Evolutionary conservation across 2,797 vertebrate genomes (phyloP).

Genomic region (Leptatherina wallacei): DNA sequence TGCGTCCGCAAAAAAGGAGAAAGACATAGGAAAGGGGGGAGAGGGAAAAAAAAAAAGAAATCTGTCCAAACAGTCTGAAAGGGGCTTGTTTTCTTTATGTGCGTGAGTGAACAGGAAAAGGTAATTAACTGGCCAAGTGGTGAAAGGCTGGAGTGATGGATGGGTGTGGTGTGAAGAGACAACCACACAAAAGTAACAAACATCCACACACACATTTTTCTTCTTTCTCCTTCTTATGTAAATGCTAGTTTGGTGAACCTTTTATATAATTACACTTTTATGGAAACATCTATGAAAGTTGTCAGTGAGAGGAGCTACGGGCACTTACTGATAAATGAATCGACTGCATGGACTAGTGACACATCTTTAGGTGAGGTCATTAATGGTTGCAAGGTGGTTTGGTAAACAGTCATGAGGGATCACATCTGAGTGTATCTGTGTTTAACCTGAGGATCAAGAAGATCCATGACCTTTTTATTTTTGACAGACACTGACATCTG

Average conservation of each 20-base stretch:
- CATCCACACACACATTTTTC: conserved; percentile 14
- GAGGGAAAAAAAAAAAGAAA: conserved; percentile 46
- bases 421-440: conserved; percentile 55
- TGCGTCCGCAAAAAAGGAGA: conserved; percentile 27
- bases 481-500: conserved; percentile 63
- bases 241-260: conserved; percentile 32
- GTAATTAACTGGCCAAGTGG: conserved; percentile 81
- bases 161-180: conserved; percentile 69
- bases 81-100: conserved; percentile 82
- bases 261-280: conserved; percentile 44
- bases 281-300: conserved; percentile 22
- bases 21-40: conserved; percentile 18
- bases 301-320: conserved; percentile 23
- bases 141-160: conserved; percentile 78
- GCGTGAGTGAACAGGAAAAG: conserved; percentile 80
- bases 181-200: conserved; percentile 43
- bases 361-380: conserved; percentile 49
- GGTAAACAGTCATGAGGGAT: conserved; percentile 44
- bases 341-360: conserved; percentile 46
- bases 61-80: conserved; percentile 82
- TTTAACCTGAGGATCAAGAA: conserved; percentile 62
- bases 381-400: conserved; percentile 51
- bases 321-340: conserved; percentile 40
- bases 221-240: conserved; percentile 33
- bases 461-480: conserved; percentile 39